Evolutionary conservation across 2,797 vertebrate genomes (phyloP), one percentile per base, ranked within the genome.

Genomic region (Cetoscarus ocellatus): DNA sequence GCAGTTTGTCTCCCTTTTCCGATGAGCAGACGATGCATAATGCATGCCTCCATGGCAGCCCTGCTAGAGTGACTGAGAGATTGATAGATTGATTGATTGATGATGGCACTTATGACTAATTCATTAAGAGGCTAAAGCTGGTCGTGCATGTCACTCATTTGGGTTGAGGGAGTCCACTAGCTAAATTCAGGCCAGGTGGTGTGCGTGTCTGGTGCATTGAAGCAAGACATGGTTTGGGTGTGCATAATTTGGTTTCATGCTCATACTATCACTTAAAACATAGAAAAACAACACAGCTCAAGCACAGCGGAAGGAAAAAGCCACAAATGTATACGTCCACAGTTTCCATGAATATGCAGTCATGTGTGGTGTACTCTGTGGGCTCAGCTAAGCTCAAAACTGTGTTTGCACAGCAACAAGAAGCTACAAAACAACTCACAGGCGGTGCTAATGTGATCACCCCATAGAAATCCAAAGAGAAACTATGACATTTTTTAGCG

Each of bases 81-180:
- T 87, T 87, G 92, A 93, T 86, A 79, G 91, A 90, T 90, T 86
- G 92, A 93, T 90, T 93, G 91, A 94, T 89, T 91, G 91, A 90
- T 86, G 86, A 73, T 90, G 90, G 87, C 92, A 91, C 90, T 81
- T 83, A 90, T 93, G 91, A 92, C 89, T 90, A 91, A 92, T 92
- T 92, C 90, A 92, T 91, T 90, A 88, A 87, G 83, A 86, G 85
- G 71, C 73, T 64, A 57, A 84, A 86, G 80, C 75, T 75, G 82
- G 69, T 56, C 73, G 56, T 68, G 86, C 80, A 75, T 86, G 86
- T 86, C 89, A 84, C 70, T 93, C 88, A 92, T 80, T 83, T 74
- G 72, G 61, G 63, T 56, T 62, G 71, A 86, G 17, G 55, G 72
- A 78, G 71, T 79, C 68, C 64, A 59, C 62, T 69, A 67, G 67